Base-by-base conservation (phyloP, 1,140 invertebrate species). In the Sitodiplosis mosellana region DNA sequence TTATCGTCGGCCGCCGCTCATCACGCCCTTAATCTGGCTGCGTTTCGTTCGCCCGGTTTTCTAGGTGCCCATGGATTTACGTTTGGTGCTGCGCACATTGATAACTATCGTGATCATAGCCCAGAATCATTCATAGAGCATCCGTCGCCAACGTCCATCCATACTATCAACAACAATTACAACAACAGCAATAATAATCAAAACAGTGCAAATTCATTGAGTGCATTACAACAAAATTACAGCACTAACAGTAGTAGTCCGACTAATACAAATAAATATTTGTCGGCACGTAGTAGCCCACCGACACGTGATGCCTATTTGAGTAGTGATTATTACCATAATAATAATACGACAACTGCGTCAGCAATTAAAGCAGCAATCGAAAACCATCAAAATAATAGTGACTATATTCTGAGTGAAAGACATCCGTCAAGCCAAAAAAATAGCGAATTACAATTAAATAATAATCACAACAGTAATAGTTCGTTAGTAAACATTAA, bases 401-500 rank as follows among this genome's bases (percentile, higher is more conserved):
- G 14, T 27, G 20, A 43, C 18, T 18, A 21, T 33, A 38, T n/a
- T 38, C 12, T 12, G 17, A 14, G 4, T n/a, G 12, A 14, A 38
- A 3, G 36, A n/a, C 14, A 38, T 38, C 14, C 5, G 5, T 38
- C 12, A 38, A 38, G 17, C 14, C 17, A n/a, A 5, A 14, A 38
- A 12, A 7, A 33, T 33, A 33, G n/a, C 22, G 22, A 45, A 22
- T 10, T 2, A 2, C 19, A 12, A 2, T 14, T 43, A 14, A 43
- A 21, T 43, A 19, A 45, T 33, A 45, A 14, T 22, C 49, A 52
- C 53, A 48, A 48, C 40, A 48, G 33, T 45, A 34, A 46, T n/a
- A 51, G 61, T 0, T 27, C 27, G 27, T 63, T 63, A 33, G 61
- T 61, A 44, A 61, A 63, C 42, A 40, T 15, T 40, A 45, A 27